phyloP scores from a whole-genome alignment of 2,113 vertebrate species.

The Lates calcarifer region DNA sequence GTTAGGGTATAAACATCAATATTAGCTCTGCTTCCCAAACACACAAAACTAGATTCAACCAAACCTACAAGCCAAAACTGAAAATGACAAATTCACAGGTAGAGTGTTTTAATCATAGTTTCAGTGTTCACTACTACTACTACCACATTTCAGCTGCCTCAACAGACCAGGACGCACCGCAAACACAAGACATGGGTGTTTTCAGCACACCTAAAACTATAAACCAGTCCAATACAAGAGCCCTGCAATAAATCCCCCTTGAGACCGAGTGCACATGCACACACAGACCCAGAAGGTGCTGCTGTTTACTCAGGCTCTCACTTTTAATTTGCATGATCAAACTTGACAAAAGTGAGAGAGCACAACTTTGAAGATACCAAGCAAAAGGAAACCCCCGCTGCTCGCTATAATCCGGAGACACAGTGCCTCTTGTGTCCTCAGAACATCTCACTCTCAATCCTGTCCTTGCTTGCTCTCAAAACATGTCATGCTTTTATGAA shows the following conservation, averaged over 20 bases:
- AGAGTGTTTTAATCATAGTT: neutral
- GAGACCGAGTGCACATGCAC: neutral
- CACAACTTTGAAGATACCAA: slow-evolving; percentile 44
- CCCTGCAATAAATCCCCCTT: neutral
- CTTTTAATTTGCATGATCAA: slow-evolving; percentile 57
- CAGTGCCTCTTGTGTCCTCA: slow-evolving; percentile 20
- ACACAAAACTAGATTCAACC: neutral
- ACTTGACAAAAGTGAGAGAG: slow-evolving; percentile 48
- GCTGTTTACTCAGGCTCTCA: slow-evolving; percentile 37
- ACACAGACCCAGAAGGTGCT: neutral
- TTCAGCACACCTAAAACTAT: neutral
- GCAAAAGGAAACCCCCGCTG: slow-evolving; percentile 40
- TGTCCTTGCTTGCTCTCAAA: slow-evolving; percentile 12
- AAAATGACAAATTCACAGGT: slow-evolving; percentile 13
- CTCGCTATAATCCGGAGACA: slow-evolving; percentile 33
- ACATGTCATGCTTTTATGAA: neutral
- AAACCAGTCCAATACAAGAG: neutral
- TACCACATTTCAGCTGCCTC: neutral
- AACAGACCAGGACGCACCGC: neutral
- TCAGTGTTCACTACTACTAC: no score
- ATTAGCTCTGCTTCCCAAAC: slow-evolving; percentile 1
- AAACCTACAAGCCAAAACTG: neutral
- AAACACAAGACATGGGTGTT: neutral
- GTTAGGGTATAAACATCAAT: slow-evolving; percentile 1
- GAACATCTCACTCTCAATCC: slow-evolving; percentile 24